These are phyloP conservation scores for Hypolimnas misippus DNA, from an alignment of 2,888 invertebrate genomes.

Conservation along the genomic window DNA sequence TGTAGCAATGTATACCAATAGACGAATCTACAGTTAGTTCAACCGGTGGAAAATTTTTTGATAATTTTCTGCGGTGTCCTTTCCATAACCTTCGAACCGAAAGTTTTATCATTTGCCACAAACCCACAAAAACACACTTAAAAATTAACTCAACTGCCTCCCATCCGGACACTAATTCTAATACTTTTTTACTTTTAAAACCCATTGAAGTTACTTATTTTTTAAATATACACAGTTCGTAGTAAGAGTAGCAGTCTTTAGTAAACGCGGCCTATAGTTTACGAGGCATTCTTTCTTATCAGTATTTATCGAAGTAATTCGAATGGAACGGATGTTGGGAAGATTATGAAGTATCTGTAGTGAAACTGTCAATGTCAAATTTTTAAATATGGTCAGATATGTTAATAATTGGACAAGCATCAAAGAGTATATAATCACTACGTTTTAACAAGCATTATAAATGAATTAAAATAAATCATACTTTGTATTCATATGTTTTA, in stretches of 20 bases:
- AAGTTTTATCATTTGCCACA: constrained; percentile 70
- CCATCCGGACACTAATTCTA: constrained; percentile 70
- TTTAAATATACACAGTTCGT: constrained; percentile 37
- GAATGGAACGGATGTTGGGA: constrained; percentile 30
- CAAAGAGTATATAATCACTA: no score
- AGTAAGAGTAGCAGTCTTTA: constrained; percentile 34
- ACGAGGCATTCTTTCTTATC: constrained; percentile 63
- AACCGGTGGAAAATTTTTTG: constrained; percentile 55
- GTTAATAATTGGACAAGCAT: no score
- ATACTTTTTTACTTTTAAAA: constrained; percentile 57
- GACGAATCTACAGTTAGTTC: constrained; percentile 74
- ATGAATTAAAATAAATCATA: no score
- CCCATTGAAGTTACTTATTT: constrained; percentile 55
- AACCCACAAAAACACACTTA: constrained; percentile 65
- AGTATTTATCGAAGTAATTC: constrained; percentile 35
- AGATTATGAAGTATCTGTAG: not conserved
- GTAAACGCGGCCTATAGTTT: constrained; percentile 49
- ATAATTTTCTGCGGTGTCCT: constrained; percentile 64
- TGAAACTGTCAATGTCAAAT: constrained; percentile 31
- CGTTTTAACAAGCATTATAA: no score
- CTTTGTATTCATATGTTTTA: no score
- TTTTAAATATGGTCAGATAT: constrained; percentile 11
- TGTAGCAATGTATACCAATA: constrained; percentile 74
- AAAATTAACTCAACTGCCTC: constrained; percentile 66
- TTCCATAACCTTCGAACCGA: constrained; percentile 70